Evolutionary conservation across 2,113 vertebrate genomes (phyloP).

Genomic region (Corythaixoides concolor): DNA sequence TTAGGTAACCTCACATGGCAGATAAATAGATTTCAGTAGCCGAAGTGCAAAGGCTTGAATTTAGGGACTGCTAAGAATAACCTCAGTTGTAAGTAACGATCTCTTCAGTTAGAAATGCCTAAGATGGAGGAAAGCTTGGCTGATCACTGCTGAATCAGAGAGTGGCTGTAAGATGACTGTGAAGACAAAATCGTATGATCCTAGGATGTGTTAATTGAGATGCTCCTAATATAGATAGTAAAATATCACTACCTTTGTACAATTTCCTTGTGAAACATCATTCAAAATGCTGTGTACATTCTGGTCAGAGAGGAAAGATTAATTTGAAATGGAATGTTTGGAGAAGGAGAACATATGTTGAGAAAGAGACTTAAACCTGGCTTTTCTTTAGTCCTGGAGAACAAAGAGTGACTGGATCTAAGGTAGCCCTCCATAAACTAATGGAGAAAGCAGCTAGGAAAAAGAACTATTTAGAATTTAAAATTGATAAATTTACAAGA

Average conservation of each 20-base stretch:
- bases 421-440: neutral
- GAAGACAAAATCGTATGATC: neutral
- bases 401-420: neutral
- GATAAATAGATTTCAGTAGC: neutral
- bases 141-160: neutral
- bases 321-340: neutral
- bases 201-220: neutral
- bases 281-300: neutral
- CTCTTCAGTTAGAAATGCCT: neutral
- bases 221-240: neutral
- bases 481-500: neutral
- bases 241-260: neutral
- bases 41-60: neutral
- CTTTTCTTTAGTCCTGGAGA: neutral
- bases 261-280: neutral
- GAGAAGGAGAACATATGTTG: neutral
- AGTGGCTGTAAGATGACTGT: neutral
- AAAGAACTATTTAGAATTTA: neutral
- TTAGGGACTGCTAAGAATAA: neutral
- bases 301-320: neutral
- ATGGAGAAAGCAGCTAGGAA: neutral
- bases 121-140: neutral
- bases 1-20: neutral
- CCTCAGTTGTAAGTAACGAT: neutral
- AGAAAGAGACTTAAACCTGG: conserved; percentile 4